Conservation (phyloP, 2,113 vertebrate genomes). For the Urocitellus parryii region DNA sequence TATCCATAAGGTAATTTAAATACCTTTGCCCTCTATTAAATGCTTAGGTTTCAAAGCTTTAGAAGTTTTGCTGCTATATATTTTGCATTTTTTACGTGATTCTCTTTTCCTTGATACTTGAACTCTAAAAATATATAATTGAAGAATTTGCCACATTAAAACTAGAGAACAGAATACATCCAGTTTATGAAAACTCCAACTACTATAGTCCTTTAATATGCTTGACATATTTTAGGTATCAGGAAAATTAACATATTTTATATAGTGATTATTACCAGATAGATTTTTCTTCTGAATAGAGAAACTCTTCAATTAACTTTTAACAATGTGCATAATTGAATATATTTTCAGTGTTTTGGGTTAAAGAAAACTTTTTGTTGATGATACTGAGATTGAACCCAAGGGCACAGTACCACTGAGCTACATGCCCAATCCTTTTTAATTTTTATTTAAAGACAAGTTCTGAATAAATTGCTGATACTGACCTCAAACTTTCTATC, state of each 20-base stretch:
- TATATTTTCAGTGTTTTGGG: neutral
- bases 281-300: neutral
- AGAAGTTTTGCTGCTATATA: too few species aligned
- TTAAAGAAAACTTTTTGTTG: neutral
- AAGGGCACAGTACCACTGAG: too few species aligned
- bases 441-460: too few species aligned
- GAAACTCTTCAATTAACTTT: neutral
- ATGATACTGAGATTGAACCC: neutral
- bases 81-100: too few species aligned
- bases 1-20: neutral
- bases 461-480: too few species aligned
- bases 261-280: neutral
- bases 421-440: too few species aligned
- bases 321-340: neutral
- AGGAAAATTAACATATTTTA: slow-evolving; percentile 13
- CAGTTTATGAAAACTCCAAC: neutral
- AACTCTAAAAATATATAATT: neutral
- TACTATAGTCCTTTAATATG: slow-evolving; percentile 20
- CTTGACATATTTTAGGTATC: neutral
- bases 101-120: neutral
- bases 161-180: neutral
- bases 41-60: too few species aligned
- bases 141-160: neutral
- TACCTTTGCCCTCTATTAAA: too few species aligned
- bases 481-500: too few species aligned